Percentiles rank a stretch among this genome's conserved stretches.
phyloP scores from a whole-genome alignment of 2,797 vertebrate species.

The Microhierax caerulescens region DNA sequence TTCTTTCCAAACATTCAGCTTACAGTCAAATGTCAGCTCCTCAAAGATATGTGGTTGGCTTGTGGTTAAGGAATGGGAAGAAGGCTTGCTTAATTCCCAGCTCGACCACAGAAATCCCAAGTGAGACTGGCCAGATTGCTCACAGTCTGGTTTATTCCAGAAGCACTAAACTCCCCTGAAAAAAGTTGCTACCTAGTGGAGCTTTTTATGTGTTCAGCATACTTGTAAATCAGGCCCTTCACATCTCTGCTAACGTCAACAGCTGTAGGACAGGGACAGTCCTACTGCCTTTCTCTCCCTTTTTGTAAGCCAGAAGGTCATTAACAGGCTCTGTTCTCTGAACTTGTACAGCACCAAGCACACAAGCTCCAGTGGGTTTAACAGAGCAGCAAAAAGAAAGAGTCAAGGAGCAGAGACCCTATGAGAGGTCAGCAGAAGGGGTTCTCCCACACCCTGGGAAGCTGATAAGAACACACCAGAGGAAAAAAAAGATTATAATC shows the following conservation, averaged over 20 bases:
- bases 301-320: neutral
- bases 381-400: neutral
- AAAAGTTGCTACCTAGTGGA: neutral
- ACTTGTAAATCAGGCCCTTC: neutral
- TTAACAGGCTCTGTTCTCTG: neutral
- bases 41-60: neutral
- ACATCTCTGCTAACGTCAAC: neutral
- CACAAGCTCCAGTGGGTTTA: neutral
- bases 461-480: neutral
- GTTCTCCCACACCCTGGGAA: neutral
- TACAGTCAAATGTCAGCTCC: slow-evolving; percentile 9
- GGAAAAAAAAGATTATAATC: neutral
- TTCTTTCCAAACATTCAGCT: neutral
- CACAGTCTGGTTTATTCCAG: neutral
- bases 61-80: neutral
- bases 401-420: neutral
- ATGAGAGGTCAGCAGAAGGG: neutral
- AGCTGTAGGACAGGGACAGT: neutral
- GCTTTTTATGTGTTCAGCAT: neutral
- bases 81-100: neutral
- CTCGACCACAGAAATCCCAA: neutral
- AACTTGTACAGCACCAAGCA: neutral
- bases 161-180: neutral
- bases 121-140: neutral
- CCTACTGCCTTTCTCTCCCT: neutral